Evolutionary conservation across 2,888 invertebrate genomes (phyloP).

Genomic region (Pediacus dermestoides): DNA sequence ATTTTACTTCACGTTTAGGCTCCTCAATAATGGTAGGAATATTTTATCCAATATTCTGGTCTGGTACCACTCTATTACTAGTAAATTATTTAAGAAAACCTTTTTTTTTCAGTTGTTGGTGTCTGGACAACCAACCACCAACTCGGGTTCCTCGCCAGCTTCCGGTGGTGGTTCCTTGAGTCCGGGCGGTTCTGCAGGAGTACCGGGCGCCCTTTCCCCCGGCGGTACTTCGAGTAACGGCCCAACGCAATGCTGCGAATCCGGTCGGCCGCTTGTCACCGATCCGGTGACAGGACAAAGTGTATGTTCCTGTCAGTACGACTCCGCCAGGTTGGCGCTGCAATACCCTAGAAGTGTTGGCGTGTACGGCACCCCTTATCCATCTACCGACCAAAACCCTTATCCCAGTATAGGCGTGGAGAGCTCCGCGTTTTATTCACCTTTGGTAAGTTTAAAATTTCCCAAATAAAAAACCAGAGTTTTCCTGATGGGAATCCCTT

Average conservation of each 20-base stretch:
- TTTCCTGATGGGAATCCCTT: slow-evolving; percentile 10
- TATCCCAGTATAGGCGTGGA: slow-evolving; percentile 91
- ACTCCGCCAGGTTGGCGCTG: slow-evolving; percentile 79
- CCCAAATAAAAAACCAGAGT: too few species aligned
- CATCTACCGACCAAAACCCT: slow-evolving; percentile 87
- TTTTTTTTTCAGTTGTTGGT: slow-evolving; percentile 64
- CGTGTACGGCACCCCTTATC: slow-evolving; percentile 84
- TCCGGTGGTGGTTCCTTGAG: slow-evolving; percentile 73
- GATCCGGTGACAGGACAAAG: slow-evolving; percentile 91
- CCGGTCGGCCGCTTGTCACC: slow-evolving; percentile 86
- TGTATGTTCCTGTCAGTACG: slow-evolving; percentile 92
- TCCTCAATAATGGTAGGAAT: too few species aligned
- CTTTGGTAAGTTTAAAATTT: slow-evolving; percentile 87
- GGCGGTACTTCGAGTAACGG: slow-evolving; percentile 49
- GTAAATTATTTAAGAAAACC: too few species aligned
- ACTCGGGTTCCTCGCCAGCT: slow-evolving; percentile 73
- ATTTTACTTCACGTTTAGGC: too few species aligned
- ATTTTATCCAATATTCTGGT: too few species aligned
- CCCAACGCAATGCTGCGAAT: slow-evolving; percentile 72
- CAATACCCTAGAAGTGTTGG: slow-evolving; percentile 79
- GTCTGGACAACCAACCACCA: slow-evolving; percentile 71
- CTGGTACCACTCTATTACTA: too few species aligned
- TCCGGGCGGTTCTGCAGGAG: slow-evolving; percentile 59
- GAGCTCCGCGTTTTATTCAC: slow-evolving; percentile 92
- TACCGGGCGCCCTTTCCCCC: slow-evolving; percentile 55